These are phyloP conservation scores for Eilema griseolum DNA, from an alignment of 2,888 invertebrate genomes.

Conservation along the genomic window DNA sequence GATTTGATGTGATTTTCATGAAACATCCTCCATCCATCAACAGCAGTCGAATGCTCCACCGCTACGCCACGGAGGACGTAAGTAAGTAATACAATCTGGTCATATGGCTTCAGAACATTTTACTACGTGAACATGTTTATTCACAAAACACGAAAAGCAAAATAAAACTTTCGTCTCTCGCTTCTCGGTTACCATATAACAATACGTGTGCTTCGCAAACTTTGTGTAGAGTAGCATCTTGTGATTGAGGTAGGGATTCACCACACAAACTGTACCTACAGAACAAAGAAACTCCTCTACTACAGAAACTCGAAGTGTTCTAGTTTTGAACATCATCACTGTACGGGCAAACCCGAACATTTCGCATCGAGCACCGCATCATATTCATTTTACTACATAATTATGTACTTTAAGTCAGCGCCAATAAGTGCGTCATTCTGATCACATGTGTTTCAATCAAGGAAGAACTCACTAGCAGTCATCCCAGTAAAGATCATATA, in stretches of 20 bases:
- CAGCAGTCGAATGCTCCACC: too few relatives aligned
- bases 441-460: too few relatives aligned
- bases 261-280: conserved; percentile 30
- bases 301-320: conserved; percentile 20
- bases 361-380: too few relatives aligned
- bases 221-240: conserved; percentile 1
- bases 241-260: conserved; percentile 12
- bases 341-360: too few relatives aligned
- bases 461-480: too few relatives aligned
- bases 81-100: background rate
- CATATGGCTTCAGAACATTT: background rate
- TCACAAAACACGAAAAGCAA: background rate
- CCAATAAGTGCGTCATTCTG: too few relatives aligned
- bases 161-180: background rate
- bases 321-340: background rate
- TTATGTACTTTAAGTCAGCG: too few relatives aligned
- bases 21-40: too few relatives aligned
- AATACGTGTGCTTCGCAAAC: conserved; percentile 1
- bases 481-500: too few relatives aligned
- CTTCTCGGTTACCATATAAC: background rate
- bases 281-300: conserved; percentile 39
- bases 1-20: too few relatives aligned
- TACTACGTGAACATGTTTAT: background rate
- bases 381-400: too few relatives aligned
- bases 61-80: background rate